phyloP scores from a whole-genome alignment of 1,140 invertebrate genomes.

The Nasonia giraulti region DNA sequence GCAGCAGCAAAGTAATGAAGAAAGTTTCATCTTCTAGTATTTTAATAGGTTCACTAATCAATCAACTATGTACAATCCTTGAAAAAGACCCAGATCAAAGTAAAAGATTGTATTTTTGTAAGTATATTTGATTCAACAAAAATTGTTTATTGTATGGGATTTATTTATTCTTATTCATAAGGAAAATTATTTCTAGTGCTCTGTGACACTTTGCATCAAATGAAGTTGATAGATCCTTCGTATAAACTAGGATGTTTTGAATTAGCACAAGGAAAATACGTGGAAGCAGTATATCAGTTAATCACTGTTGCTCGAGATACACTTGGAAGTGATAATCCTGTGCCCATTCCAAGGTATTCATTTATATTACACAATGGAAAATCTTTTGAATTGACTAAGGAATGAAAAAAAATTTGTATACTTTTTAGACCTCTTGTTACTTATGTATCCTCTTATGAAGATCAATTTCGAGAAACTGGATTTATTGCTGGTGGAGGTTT shows the following conservation, averaged over 20 bases:
- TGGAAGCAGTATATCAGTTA: conserved; percentile 78
- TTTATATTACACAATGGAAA: neutral
- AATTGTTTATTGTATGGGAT: neutral
- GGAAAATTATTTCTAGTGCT: conserved; percentile 71
- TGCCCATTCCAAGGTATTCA: conserved; percentile 57
- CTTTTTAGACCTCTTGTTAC: conserved; percentile 30
- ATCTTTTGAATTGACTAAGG: neutral
- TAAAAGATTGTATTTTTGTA: conserved; percentile 76
- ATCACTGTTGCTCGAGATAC: conserved; percentile 73
- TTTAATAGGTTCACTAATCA: conserved; percentile 79
- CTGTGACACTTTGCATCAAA: conserved; percentile 78
- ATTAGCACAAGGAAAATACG: conserved; percentile 78
- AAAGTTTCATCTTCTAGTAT: conserved; percentile 75
- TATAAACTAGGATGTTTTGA: conserved; percentile 81
- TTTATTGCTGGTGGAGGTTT: conserved; percentile 87
- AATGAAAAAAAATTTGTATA: neutral
- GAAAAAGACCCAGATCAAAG: conserved; percentile 76
- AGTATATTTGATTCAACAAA: conserved; percentile 42
- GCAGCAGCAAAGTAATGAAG: conserved; percentile 39
- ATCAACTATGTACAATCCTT: conserved; percentile 77
- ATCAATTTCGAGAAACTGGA: conserved; percentile 80
- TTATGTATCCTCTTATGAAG: conserved; percentile 39
- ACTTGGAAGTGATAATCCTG: conserved; percentile 68
- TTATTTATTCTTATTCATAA: neutral
- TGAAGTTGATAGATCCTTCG: conserved; percentile 81